Evolutionary conservation across 2,888 invertebrate species (phyloP).

Genomic region (Eupithecia subumbrata): DNA sequence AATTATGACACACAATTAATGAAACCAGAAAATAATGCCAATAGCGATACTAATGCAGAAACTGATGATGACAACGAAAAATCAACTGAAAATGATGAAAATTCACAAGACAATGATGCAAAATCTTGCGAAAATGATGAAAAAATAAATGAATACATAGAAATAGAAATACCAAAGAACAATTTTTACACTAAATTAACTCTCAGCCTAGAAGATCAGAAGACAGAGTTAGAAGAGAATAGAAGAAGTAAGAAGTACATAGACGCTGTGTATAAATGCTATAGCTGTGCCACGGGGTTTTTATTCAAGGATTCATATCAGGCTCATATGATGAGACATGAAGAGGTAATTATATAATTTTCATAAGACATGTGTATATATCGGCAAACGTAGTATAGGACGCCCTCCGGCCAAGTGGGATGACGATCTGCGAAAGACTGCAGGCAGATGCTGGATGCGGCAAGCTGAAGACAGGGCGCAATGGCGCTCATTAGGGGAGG

Average conservation of each 20-base stretch:
- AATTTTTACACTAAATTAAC: conserved; percentile 60
- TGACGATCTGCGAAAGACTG: too few species aligned
- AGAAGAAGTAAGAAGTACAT: conserved; percentile 71
- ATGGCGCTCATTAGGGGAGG: too few species aligned
- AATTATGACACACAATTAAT: background rate
- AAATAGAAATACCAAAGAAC: conserved; percentile 44
- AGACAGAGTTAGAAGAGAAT: conserved; percentile 63
- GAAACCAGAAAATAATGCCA: background rate
- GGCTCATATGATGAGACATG: conserved; percentile 79
- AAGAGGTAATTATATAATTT: conserved; percentile 62
- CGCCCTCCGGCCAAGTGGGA: too few species aligned
- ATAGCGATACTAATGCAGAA: background rate
- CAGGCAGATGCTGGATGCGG: too few species aligned
- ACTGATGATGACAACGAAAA: conserved; percentile 9
- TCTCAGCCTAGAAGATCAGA: conserved; percentile 71
- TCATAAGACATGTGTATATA: too few species aligned
- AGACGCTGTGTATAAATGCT: conserved; percentile 73
- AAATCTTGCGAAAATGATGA: conserved; percentile 5
- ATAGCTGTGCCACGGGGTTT: conserved; percentile 70
- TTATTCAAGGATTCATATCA: conserved; percentile 77
- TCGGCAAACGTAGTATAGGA: too few species aligned
- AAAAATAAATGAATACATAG: conserved; percentile 12
- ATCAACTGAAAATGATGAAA: background rate
- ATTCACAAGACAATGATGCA: conserved; percentile 4
- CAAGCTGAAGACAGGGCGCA: too few species aligned